phyloP scores from a whole-genome alignment of 2,797 vertebrate genomes.

The Anguilla megastoma region DNA sequence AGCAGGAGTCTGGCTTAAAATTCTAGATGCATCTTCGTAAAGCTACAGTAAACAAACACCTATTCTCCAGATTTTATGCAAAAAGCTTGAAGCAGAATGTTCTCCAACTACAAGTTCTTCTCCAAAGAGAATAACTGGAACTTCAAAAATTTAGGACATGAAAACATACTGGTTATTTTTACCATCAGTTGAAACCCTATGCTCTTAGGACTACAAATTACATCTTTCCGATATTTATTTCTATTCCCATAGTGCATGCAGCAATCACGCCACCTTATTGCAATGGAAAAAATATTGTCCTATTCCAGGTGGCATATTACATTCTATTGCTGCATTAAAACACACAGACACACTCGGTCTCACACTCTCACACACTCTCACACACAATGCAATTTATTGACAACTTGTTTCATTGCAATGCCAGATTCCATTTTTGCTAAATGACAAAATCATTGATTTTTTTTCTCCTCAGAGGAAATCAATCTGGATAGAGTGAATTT shows the following conservation, averaged over 20 bases:
- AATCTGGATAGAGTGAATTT: not conserved
- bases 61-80: not conserved
- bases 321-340: not conserved
- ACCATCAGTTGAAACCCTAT: not conserved
- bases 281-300: not conserved
- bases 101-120: not conserved
- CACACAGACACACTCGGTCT: not conserved
- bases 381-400: constrained; percentile 4
- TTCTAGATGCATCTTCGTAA: not conserved
- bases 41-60: not conserved
- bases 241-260: not conserved
- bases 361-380: not conserved
- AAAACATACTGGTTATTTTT: not conserved
- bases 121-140: too few relatives aligned
- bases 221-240: not conserved
- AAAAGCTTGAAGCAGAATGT: not conserved
- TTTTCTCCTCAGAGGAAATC: constrained; percentile 32
- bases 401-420: constrained; percentile 17
- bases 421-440: constrained; percentile 25
- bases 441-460: constrained; percentile 30
- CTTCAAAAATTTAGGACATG: too few relatives aligned
- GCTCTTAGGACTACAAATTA: not conserved
- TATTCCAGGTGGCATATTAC: not conserved
- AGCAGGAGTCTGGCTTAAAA: not conserved
- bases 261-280: not conserved